phyloP scores from a whole-genome alignment of 2,888 invertebrate species.

The Thelaira solivaga region DNA sequence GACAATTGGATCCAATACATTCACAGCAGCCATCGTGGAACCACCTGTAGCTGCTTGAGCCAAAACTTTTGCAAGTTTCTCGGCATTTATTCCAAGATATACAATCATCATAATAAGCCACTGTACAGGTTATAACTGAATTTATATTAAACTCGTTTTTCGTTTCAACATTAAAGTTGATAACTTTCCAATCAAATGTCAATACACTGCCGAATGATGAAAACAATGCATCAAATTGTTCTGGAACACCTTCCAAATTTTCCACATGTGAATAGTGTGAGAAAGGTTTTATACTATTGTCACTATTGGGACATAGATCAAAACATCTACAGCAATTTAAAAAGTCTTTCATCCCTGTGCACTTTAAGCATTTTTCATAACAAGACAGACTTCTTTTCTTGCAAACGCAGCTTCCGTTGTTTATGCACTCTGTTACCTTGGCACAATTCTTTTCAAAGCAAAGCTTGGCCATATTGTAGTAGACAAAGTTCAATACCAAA shows the following conservation, averaged over 20 bases:
- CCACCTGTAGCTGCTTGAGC: constrained; percentile 80
- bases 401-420: constrained; percentile 97
- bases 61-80: constrained; percentile 81
- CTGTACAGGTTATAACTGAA: constrained; percentile 90
- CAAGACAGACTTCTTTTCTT: constrained; percentile 93
- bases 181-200: constrained; percentile 87
- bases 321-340: constrained; percentile 98
- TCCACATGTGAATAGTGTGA: constrained; percentile 91
- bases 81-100: constrained; percentile 92
- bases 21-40: constrained; percentile 97
- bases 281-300: constrained; percentile 85
- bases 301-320: constrained; percentile 92
- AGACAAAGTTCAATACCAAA: not conserved
- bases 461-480: not conserved
- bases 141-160: constrained; percentile 76
- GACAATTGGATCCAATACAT: constrained; percentile 91
- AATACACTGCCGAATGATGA: constrained; percentile 89
- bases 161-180: constrained; percentile 81
- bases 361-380: constrained; percentile 94
- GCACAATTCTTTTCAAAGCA: constrained; percentile 98
- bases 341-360: constrained; percentile 88
- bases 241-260: constrained; percentile 88
- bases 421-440: constrained; percentile 96
- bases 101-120: constrained; percentile 92
- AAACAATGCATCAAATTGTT: constrained; percentile 86